Evolutionary conservation across 2,888 invertebrate species (phyloP).

Genomic region (Macaria liturata): DNA sequence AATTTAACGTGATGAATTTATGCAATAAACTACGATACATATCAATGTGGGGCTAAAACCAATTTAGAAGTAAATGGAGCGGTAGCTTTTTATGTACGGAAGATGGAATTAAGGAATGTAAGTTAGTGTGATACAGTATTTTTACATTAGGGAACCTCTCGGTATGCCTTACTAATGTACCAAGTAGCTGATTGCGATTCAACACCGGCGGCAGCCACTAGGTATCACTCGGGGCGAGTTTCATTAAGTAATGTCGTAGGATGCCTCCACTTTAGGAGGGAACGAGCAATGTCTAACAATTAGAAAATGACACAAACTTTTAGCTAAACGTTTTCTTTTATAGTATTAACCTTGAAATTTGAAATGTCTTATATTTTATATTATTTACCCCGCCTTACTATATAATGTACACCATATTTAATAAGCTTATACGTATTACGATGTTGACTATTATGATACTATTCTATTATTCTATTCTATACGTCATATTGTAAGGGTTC

Average conservation of each 20-base stretch:
- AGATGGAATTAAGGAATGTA: constrained; percentile 58
- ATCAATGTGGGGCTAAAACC: constrained; percentile 77
- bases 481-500: constrained; percentile 44
- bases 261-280: constrained; percentile 31
- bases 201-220: constrained; percentile 45
- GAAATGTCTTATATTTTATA: constrained; percentile 69
- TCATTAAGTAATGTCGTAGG: constrained; percentile 41
- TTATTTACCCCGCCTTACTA: constrained; percentile 72
- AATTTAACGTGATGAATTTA: constrained; percentile 70
- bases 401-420: constrained; percentile 58
- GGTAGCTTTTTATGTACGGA: constrained; percentile 68
- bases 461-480: constrained; percentile 44
- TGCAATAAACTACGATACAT: constrained; percentile 80
- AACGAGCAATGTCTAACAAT: constrained; percentile 43
- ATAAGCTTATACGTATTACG: constrained; percentile 78
- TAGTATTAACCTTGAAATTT: constrained; percentile 50
- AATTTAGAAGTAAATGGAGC: constrained; percentile 63
- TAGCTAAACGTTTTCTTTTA: constrained; percentile 51
- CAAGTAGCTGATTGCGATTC: constrained; percentile 39
- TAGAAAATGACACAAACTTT: constrained; percentile 46
- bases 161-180: constrained; percentile 75
- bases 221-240: constrained; percentile 54
- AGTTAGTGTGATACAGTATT: constrained; percentile 72
- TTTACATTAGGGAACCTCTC: constrained; percentile 67
- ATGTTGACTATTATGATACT: constrained; percentile 79